Evolutionary conservation across 2,888 invertebrate genomes (phyloP).

Genomic region (Neoascia interrupta): DNA sequence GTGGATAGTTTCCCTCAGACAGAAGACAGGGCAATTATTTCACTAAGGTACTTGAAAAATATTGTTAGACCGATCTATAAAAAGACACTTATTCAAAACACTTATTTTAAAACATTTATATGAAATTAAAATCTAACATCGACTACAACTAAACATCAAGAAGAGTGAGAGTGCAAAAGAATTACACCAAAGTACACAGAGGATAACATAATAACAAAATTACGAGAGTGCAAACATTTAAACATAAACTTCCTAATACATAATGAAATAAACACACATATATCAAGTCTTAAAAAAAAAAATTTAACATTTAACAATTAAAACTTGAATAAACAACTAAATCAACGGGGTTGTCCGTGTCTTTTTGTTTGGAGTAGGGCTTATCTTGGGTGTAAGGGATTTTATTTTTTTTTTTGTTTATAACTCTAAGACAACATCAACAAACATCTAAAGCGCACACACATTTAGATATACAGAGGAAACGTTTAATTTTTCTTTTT

Average conservation of each 20-base stretch:
- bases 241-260: conserved; percentile 21
- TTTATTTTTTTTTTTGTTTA: conserved; percentile 23
- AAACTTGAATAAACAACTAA: conserved; percentile 45
- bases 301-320: conserved; percentile 35
- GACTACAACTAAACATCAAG: conserved; percentile 53
- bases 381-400: background rate
- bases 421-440: conserved; percentile 65
- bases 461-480: conserved; percentile 37
- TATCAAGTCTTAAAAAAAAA: conserved; percentile 21
- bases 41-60: too few relatives aligned
- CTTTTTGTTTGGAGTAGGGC: background rate
- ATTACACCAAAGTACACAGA: conserved; percentile 28
- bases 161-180: conserved; percentile 35
- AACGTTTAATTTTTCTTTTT: background rate
- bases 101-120: conserved; percentile 10
- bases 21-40: too few relatives aligned
- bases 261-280: conserved; percentile 22
- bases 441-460: conserved; percentile 67
- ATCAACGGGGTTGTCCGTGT: conserved; percentile 12
- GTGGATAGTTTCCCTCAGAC: too few relatives aligned
- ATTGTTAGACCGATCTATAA: too few relatives aligned
- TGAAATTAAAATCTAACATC: conserved; percentile 43
- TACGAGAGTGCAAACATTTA: conserved; percentile 48
- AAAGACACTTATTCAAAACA: too few relatives aligned
- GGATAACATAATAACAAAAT: conserved; percentile 15